These are phyloP conservation scores for Meta bourneti DNA, from an alignment of 2,888 invertebrate genomes.

Conservation along the genomic window DNA sequence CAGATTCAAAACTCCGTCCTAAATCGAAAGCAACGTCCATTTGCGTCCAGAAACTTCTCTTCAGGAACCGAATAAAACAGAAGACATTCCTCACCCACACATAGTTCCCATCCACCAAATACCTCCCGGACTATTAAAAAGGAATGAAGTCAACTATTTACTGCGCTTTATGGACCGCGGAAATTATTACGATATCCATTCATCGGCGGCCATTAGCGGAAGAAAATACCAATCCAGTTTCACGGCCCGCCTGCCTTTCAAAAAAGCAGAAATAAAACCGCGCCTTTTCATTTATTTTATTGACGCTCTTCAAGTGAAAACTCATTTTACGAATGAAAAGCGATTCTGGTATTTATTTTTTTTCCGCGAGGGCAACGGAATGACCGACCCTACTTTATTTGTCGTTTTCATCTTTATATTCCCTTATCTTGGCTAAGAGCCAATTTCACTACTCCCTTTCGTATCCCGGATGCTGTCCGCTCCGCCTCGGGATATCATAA, in stretches of 20 bases:
- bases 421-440: conserved; percentile 32
- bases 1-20: too few relatives aligned
- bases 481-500: conserved; percentile 32
- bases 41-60: not conserved
- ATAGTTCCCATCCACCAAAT: not conserved
- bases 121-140: not conserved
- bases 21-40: too few relatives aligned
- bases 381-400: conserved; percentile 34
- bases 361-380: conserved; percentile 2
- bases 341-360: not conserved
- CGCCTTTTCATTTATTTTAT: not conserved
- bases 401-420: conserved; percentile 18
- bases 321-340: conserved; percentile 9
- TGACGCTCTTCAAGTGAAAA: conserved; percentile 13
- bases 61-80: not conserved
- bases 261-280: not conserved
- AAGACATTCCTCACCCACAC: not conserved
- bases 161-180: not conserved
- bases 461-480: conserved; percentile 12
- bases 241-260: not conserved
- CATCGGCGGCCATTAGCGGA: not conserved
- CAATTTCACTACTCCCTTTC: conserved; percentile 29
- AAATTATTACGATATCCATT: not conserved
- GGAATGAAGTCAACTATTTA: not conserved
- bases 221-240: not conserved